Evolutionary conservation across 2,888 invertebrate genomes (phyloP).

Genomic region (Cistogaster globosa): DNA sequence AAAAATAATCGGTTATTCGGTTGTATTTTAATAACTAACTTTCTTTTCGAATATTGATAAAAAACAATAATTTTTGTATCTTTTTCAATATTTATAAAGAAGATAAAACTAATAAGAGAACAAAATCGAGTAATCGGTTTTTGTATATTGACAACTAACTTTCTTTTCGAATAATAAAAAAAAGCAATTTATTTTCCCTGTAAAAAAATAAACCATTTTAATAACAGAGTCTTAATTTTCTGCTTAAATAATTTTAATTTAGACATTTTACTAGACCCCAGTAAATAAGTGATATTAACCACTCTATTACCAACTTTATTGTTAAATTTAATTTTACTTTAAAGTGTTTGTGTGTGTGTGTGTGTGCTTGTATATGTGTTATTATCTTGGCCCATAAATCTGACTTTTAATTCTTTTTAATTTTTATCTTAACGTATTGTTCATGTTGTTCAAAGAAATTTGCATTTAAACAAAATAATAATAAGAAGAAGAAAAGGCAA

Average conservation of each 20-base stretch:
- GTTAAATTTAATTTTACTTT: neutral
- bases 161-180: too few species aligned
- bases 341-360: neutral
- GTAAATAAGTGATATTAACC: constrained; percentile 32
- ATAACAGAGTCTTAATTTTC: neutral
- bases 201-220: too few species aligned
- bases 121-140: too few species aligned
- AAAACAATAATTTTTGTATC: too few species aligned
- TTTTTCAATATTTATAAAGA: too few species aligned
- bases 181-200: too few species aligned
- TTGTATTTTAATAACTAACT: too few species aligned
- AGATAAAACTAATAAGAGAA: too few species aligned
- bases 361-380: constrained; percentile 13
- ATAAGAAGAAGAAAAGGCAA: constrained; percentile 17
- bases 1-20: too few species aligned
- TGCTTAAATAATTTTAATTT: constrained; percentile 9
- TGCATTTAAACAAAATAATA: constrained; percentile 58
- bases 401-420: constrained; percentile 62
- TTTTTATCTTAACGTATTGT: constrained; percentile 68
- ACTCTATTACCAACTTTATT: constrained; percentile 42
- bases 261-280: constrained; percentile 3
- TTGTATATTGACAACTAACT: too few species aligned
- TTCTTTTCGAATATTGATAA: too few species aligned
- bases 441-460: constrained; percentile 65
- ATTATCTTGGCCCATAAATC: constrained; percentile 67